A percentile compares a stretch with the other conserved stretches of the same genome.
Conservation (phyloP, 2,888 invertebrate species). For the Limnephilus marmoratus region DNA sequence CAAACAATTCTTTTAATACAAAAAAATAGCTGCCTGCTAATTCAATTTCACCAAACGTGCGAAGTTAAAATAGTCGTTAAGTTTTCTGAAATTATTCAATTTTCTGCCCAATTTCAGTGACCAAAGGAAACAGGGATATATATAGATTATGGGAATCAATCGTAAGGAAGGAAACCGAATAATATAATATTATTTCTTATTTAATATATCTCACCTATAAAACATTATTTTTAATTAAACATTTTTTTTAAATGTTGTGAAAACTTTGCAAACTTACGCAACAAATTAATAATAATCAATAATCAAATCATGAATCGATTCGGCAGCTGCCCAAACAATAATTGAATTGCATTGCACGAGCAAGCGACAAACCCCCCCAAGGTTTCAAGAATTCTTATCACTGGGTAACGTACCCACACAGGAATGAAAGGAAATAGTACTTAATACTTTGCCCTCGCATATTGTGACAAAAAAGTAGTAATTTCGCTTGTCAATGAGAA, state of each 20-base stretch:
- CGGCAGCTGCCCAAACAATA: background rate
- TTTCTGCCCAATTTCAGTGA: too few relatives aligned
- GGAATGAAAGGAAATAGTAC: background rate
- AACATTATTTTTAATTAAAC: too few relatives aligned
- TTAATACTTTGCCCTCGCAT: constrained; percentile 4
- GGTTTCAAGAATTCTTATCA: background rate
- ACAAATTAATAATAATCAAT: background rate
- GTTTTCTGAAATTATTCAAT: too few relatives aligned
- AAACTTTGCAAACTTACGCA: background rate
- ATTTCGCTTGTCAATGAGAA: constrained; percentile 8
- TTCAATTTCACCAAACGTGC: too few relatives aligned
- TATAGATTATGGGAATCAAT: too few relatives aligned
- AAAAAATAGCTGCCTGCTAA: too few relatives aligned
- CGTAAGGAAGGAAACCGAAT: too few relatives aligned
- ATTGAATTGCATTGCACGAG: background rate
- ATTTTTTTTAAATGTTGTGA: background rate
- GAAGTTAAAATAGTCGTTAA: too few relatives aligned
- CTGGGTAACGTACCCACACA: background rate
- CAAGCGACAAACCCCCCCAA: background rate
- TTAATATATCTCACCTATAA: too few relatives aligned
- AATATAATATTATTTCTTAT: too few relatives aligned
- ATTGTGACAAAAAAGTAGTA: constrained; percentile 32
- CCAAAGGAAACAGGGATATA: too few relatives aligned
- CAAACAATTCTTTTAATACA: too few relatives aligned
- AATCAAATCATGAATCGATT: background rate